phyloP scores from a whole-genome alignment of 2,113 vertebrate species.

The Bambusicola thoracicus region DNA sequence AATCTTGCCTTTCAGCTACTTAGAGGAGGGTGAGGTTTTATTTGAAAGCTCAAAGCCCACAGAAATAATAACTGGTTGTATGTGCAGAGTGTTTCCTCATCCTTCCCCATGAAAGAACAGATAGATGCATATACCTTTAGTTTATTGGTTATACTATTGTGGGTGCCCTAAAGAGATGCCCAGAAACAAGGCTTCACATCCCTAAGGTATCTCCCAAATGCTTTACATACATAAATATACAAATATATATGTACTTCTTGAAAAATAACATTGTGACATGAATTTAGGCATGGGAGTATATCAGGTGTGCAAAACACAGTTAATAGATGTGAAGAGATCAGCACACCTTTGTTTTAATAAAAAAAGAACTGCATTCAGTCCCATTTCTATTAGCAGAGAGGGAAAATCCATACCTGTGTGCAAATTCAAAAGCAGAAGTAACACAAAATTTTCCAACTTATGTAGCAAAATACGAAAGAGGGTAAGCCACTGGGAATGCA shows the following conservation, averaged over 20 bases:
- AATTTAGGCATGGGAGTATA: not conserved
- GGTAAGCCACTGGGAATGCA: slow-evolving; percentile 33
- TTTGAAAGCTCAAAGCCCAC: not conserved
- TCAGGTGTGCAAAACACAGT: not conserved
- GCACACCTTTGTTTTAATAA: not conserved
- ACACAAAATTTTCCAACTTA: not conserved
- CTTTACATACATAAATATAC: not conserved
- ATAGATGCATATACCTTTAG: not conserved
- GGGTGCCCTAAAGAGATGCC: not conserved
- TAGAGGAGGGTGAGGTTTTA: not conserved
- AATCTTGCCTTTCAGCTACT: not conserved
- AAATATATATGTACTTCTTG: not conserved
- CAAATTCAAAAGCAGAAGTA: slow-evolving; percentile 38
- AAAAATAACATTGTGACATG: not conserved
- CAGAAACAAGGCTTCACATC: not conserved
- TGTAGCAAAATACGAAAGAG: slow-evolving; percentile 2
- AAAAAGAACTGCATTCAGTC: not conserved
- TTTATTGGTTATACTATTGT: not conserved
- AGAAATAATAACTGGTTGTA: not conserved
- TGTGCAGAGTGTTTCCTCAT: not conserved
- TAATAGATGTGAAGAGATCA: not conserved
- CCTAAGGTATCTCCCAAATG: not conserved
- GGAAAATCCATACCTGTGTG: not conserved
- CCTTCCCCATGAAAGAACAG: not conserved
- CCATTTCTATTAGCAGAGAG: not conserved